Percentiles rank a stretch among this genome's conserved stretches.
Conservation (phyloP, 2,888 invertebrate species). For the Rhamnusium bicolor region DNA sequence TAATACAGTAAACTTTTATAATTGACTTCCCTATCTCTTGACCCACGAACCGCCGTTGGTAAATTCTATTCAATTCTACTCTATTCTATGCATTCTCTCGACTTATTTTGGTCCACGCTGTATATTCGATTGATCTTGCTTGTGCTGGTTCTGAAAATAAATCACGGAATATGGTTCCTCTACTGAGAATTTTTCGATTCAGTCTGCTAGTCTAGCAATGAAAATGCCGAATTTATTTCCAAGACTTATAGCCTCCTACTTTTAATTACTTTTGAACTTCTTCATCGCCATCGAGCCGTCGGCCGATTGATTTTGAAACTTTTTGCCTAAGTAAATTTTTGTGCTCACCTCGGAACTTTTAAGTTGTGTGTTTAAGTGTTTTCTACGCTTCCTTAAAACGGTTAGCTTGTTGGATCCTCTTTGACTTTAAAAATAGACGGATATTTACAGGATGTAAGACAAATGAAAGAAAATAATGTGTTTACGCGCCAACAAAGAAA, state of each 20-base stretch:
- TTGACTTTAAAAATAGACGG: slow-evolving; percentile 25
- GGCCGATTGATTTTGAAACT: slow-evolving; percentile 42
- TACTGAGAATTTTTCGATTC: background rate
- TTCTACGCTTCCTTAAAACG: slow-evolving; percentile 34
- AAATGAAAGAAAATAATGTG: slow-evolving; percentile 17
- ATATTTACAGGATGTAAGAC: slow-evolving; percentile 19
- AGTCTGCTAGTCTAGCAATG: background rate
- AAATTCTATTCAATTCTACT: too few relatives aligned
- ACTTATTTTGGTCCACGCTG: too few relatives aligned
- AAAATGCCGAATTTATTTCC: slow-evolving; percentile 18
- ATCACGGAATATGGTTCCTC: background rate
- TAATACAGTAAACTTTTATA: too few relatives aligned
- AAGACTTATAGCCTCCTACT: slow-evolving; percentile 31
- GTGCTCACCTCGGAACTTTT: slow-evolving; percentile 35
- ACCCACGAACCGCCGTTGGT: too few relatives aligned
- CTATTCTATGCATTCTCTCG: too few relatives aligned
- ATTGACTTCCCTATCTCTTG: too few relatives aligned
- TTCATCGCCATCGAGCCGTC: slow-evolving; percentile 34
- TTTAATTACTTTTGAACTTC: slow-evolving; percentile 43
- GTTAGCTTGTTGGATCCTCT: slow-evolving; percentile 13
- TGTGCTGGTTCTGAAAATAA: background rate
- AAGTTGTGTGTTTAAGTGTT: slow-evolving; percentile 35
- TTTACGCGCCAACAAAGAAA: background rate
- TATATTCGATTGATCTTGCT: too few relatives aligned
- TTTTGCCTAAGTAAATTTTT: slow-evolving; percentile 41